phyloP scores from a whole-genome alignment of 1,140 invertebrate genomes.

The Brachionus rotundiformis region DNA sequence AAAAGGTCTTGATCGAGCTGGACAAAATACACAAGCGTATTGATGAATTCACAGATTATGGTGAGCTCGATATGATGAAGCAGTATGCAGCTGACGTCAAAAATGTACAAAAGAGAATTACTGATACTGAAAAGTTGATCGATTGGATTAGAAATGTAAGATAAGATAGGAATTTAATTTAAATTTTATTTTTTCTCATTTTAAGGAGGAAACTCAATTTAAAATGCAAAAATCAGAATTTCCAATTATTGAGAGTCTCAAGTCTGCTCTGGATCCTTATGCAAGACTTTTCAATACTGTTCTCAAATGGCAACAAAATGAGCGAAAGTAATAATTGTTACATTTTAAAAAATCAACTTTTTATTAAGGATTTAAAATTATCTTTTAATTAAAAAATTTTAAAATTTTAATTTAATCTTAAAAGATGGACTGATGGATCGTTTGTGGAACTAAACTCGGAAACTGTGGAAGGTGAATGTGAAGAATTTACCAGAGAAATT shows the following conservation, averaged over 20 bases:
- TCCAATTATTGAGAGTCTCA: constrained; percentile 72
- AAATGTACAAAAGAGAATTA: constrained; percentile 74
- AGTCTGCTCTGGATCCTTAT: constrained; percentile 53
- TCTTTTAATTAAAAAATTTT: too few relatives aligned
- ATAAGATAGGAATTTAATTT: neutral
- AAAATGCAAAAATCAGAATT: constrained; percentile 76
- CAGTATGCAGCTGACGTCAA: constrained; percentile 70
- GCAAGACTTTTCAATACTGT: constrained; percentile 41
- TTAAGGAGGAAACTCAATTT: constrained; percentile 77
- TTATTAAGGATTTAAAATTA: too few relatives aligned
- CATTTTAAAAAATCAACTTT: too few relatives aligned
- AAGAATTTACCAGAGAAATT: constrained; percentile 57
- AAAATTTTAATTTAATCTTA: constrained; percentile 77
- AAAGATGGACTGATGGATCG: constrained; percentile 69
- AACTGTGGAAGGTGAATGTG: constrained; percentile 71
- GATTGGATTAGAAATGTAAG: constrained; percentile 76
- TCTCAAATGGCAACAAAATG: constrained; percentile 50
- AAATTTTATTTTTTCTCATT: constrained; percentile 24
- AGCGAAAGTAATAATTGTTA: constrained; percentile 75
- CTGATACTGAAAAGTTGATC: constrained; percentile 73
- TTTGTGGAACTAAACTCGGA: constrained; percentile 80
- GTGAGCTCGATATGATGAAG: constrained; percentile 65
- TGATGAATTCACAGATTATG: constrained; percentile 66
- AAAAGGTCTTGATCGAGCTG: constrained; percentile 70
- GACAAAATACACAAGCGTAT: constrained; percentile 72